Conservation (phyloP, 2,797 vertebrate genomes). For the Lophotriccus pileatus region DNA sequence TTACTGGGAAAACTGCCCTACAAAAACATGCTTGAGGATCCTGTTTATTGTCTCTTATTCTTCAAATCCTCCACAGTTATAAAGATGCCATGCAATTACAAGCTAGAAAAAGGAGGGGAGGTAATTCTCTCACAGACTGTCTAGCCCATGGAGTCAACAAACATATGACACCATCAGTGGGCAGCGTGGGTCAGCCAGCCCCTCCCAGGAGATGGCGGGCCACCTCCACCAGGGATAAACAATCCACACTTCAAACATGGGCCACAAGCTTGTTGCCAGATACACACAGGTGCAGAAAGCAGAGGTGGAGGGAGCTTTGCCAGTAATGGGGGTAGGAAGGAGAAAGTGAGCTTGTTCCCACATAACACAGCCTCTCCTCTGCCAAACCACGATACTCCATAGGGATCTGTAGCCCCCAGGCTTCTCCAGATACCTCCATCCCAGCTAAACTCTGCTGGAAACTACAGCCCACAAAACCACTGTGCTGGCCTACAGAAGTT, state of each 20-base stretch:
- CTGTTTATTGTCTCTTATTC: constrained; percentile 1
- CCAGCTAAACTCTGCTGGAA: not conserved
- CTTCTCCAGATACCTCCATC: not conserved
- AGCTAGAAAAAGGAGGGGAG: not conserved
- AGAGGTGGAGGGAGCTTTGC: not conserved
- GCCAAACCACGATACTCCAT: not conserved
- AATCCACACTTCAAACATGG: not conserved
- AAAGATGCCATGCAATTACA: not conserved
- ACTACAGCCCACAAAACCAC: not conserved
- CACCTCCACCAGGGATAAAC: not conserved
- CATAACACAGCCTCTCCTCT: not conserved
- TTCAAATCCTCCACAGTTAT: not conserved
- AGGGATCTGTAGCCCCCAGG: not conserved
- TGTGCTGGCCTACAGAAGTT: not conserved
- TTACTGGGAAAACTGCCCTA: constrained; percentile 15
- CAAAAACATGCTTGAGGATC: not conserved
- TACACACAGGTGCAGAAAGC: not conserved
- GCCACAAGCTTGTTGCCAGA: not conserved
- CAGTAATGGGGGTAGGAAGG: not conserved
- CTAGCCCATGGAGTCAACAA: not conserved
- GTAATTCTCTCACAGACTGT: not conserved
- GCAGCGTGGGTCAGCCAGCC: not conserved
- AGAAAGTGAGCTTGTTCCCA: not conserved
- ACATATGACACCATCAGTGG: not conserved
- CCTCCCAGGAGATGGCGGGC: not conserved